Percentiles rank a stretch among this genome's conserved stretches.
Conservation (phyloP, 1,140 invertebrate species). For the Bombus cullumanus region DNA sequence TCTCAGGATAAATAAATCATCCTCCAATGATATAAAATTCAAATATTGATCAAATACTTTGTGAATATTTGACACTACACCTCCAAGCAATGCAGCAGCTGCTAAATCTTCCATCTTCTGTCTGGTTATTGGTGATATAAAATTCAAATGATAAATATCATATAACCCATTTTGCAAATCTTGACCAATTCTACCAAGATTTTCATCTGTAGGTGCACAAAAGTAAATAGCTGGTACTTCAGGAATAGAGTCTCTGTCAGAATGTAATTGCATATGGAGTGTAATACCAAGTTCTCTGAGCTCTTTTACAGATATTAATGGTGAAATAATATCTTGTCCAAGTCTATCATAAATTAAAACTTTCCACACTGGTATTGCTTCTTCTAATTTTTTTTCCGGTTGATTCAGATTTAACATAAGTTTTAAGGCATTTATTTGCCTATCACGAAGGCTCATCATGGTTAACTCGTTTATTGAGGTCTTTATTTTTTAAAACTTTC, state of each 20-base stretch:
- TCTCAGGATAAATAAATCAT: conserved; percentile 97
- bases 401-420: conserved; percentile 97
- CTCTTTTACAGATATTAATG: conserved; percentile 97
- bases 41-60: conserved; percentile 99
- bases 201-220: conserved; percentile 98
- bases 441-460: conserved; percentile 88
- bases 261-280: conserved; percentile 97
- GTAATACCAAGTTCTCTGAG: conserved; percentile 98
- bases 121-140: conserved; percentile 97
- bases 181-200: conserved; percentile 96
- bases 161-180: conserved; percentile 96
- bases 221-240: conserved; percentile 99
- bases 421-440: conserved; percentile 92
- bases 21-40: conserved; percentile 99
- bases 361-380: conserved; percentile 96
- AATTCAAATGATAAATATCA: conserved; percentile 98
- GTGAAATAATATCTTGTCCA: conserved; percentile 99
- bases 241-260: conserved; percentile 96
- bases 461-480: conserved; percentile 1
- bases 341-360: conserved; percentile 97
- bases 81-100: conserved; percentile 93
- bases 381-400: conserved; percentile 88
- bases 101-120: conserved; percentile 98
- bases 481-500: neutral
- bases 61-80: conserved; percentile 94